Percentiles rank a stretch among this genome's conserved stretches.
Evolutionary conservation across 2,797 vertebrate genomes (phyloP).

Genomic region (Orestias chungarensis): DNA sequence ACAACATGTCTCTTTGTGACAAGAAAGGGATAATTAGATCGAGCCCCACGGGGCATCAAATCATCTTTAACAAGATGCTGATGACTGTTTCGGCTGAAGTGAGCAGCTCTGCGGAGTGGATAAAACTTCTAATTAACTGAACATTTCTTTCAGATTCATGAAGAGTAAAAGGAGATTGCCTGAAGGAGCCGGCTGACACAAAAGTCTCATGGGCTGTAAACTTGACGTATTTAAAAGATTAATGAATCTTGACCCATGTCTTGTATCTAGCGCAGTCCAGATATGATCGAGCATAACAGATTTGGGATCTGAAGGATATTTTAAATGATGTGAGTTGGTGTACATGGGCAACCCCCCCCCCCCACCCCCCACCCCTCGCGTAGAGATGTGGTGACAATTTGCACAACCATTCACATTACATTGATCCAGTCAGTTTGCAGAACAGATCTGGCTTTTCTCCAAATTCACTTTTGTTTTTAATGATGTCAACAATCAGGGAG

Average conservation of each 20-base stretch:
- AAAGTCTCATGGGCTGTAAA: background rate
- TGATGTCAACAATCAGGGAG: background rate
- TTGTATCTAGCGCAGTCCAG: background rate
- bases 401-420: too few species aligned
- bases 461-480: background rate
- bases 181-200: background rate
- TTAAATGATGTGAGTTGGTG: too few species aligned
- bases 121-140: background rate
- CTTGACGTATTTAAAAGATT: background rate
- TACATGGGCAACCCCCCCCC: too few species aligned
- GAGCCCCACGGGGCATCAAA: background rate
- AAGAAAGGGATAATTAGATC: conserved; percentile 22
- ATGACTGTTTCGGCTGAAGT: background rate
- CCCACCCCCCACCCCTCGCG: too few species aligned
- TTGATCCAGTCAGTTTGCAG: too few species aligned
- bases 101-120: background rate
- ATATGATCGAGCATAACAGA: too few species aligned
- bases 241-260: background rate
- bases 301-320: background rate
- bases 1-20: conserved; percentile 12
- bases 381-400: too few species aligned
- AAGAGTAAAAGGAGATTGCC: background rate
- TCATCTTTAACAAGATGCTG: conserved; percentile 34
- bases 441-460: background rate
- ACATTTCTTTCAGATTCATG: background rate